These are phyloP conservation scores for Vanessa atalanta DNA, from an alignment of 1,140 invertebrate genomes.

Conservation along the genomic window DNA sequence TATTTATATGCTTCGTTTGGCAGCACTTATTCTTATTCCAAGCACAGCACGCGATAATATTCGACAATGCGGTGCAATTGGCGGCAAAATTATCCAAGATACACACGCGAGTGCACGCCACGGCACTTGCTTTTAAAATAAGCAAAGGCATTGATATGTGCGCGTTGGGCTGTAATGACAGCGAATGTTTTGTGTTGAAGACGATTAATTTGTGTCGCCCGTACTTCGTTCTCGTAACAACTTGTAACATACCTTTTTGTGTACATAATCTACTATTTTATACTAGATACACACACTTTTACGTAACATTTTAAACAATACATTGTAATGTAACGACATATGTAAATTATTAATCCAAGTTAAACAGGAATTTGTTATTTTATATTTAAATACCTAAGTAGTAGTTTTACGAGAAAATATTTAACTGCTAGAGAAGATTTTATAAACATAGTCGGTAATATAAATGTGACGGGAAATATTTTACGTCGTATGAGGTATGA, in stretches of 20 bases:
- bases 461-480: no score
- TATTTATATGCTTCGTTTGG: constrained; percentile 60
- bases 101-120: constrained; percentile 53
- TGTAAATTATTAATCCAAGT: no score
- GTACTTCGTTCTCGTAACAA: background rate
- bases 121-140: constrained; percentile 57
- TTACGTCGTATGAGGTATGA: no score
- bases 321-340: no score
- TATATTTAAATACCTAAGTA: no score
- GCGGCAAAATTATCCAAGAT: constrained; percentile 50
- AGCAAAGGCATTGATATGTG: constrained; percentile 33
- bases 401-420: no score
- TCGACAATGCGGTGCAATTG: constrained; percentile 62
- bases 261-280: background rate
- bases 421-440: no score
- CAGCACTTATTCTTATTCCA: constrained; percentile 64
- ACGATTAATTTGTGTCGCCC: constrained; percentile 22
- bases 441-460: no score
- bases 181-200: constrained; percentile 34
- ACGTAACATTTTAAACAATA: no score
- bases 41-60: constrained; percentile 59
- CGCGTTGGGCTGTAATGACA: constrained; percentile 22
- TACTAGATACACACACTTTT: no score
- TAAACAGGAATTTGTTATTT: no score
- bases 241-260: background rate